Evolutionary conservation across 2,797 vertebrate species (phyloP), one percentile per base, ranked within the genome.

Genomic region (Chanos chanos): DNA sequence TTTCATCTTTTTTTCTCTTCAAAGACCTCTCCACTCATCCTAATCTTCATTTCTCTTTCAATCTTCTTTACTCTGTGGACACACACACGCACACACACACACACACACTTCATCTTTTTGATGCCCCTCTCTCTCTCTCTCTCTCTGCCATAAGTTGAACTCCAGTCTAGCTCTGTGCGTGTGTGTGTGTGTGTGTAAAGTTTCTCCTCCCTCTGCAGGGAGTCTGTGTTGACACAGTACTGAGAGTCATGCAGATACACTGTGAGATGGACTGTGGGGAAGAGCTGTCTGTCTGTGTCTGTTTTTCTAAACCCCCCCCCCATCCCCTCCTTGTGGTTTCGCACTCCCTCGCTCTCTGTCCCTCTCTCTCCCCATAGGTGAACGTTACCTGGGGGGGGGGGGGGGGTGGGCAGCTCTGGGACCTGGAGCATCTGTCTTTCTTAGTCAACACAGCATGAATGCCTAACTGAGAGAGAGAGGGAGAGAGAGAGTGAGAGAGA

Each of bases 181-280:
- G 36, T 39, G 28, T 34, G 50, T 71, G 64, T 73, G 51, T 74
- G 60, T 50, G 36, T 61, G 21, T 44, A 57, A 65, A 41, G 37
- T 55, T 49, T 65, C 57, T 60, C 47, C 25, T 24, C 8, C 12
- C 59, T 62, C 79, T 76, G 77, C 67, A 77, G 78, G 61, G 60
- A 79, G 66, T 64, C 68, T 48, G 58, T 75, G 69, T 82, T 79
- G 81, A 86, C 80, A 81, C 70, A 73, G 61, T 75, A 66, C 55
- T 67, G 31, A 10, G 66, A 73, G 70, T 77, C 61, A 82, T 75
- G 72, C 76, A 80, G 76, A 75, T 75, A 74, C 81, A 80, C 73
- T 54, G 74, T 82, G 70, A 69, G 75, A 82, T 81, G 77, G 77
- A 81, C 76, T 74, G 74, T 77, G 75, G 76, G 82, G 41, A 62